Conservation (phyloP, 2,113 vertebrate species). For the Indicator indicator region DNA sequence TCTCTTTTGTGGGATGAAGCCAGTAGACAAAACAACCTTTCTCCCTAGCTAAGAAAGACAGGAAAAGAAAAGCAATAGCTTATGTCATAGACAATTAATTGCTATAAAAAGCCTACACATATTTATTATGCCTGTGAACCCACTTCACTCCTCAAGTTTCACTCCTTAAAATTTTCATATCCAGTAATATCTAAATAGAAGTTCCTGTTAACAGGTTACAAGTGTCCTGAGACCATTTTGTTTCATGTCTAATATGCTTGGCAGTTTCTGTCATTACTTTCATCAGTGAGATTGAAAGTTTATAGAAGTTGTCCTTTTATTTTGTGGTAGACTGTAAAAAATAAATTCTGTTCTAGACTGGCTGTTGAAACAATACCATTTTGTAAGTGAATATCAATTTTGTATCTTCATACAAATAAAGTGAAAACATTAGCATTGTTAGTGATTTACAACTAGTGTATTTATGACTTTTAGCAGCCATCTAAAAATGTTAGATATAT, state of each 20-base stretch:
- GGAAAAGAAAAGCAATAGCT: not conserved
- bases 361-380: not conserved
- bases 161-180: not conserved
- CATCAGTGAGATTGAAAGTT: not conserved
- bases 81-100: not conserved
- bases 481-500: not conserved
- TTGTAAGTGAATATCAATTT: not conserved
- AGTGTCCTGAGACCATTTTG: not conserved
- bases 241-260: not conserved
- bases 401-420: not conserved
- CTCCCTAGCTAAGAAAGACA: not conserved
- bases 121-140: not conserved
- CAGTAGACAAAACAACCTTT: not conserved
- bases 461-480: not conserved
- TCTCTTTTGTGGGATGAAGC: not conserved
- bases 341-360: not conserved
- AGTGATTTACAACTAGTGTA: not conserved
- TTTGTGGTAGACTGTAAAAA: not conserved
- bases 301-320: not conserved
- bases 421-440: not conserved
- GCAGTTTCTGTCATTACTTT: not conserved
- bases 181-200: not conserved
- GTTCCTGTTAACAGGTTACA: not conserved
- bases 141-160: not conserved
- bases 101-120: not conserved